A percentile compares a stretch with the other conserved stretches of the same genome.
phyloP scores from a whole-genome alignment of 2,888 invertebrate species.

The Coelinius sp. region DNA sequence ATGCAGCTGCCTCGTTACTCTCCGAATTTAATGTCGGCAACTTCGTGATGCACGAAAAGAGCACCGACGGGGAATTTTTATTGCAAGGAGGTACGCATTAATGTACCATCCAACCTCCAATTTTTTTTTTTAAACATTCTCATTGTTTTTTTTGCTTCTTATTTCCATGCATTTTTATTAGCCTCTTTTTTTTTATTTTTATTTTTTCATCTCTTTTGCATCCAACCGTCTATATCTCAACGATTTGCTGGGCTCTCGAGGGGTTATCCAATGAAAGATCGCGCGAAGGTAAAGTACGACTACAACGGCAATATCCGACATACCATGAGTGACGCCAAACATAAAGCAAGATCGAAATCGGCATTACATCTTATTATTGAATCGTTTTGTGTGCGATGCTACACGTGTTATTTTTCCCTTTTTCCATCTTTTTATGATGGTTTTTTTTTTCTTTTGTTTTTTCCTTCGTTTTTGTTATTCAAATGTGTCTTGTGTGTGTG shows the following conservation, averaged over 20 bases:
- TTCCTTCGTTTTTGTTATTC: background rate
- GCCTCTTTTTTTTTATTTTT: background rate
- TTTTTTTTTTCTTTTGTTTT: background rate
- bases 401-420: background rate
- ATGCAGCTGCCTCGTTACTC: slow-evolving; percentile 66
- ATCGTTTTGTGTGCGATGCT: slow-evolving; percentile 8
- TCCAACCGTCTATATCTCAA: slow-evolving; percentile 20
- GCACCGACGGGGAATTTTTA: slow-evolving; percentile 37
- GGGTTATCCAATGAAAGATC: slow-evolving; percentile 34
- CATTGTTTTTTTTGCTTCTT: background rate
- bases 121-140: background rate
- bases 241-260: slow-evolving; percentile 28
- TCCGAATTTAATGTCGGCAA: slow-evolving; percentile 58
- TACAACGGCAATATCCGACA: slow-evolving; percentile 12
- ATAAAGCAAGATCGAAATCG: slow-evolving; percentile 30
- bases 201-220: background rate
- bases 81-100: slow-evolving; percentile 37
- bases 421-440: background rate
- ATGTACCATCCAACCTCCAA: slow-evolving; percentile 24
- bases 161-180: background rate
- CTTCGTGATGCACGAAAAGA: slow-evolving; percentile 33
- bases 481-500: no score
- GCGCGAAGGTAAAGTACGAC: slow-evolving; percentile 38
- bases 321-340: slow-evolving; percentile 30
- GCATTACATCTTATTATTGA: slow-evolving; percentile 34